Percentiles rank a stretch among this genome's conserved stretches.
These are phyloP conservation scores for Macrotus californicus DNA, from an alignment of 2,113 vertebrate species.

Conservation along the genomic window DNA sequence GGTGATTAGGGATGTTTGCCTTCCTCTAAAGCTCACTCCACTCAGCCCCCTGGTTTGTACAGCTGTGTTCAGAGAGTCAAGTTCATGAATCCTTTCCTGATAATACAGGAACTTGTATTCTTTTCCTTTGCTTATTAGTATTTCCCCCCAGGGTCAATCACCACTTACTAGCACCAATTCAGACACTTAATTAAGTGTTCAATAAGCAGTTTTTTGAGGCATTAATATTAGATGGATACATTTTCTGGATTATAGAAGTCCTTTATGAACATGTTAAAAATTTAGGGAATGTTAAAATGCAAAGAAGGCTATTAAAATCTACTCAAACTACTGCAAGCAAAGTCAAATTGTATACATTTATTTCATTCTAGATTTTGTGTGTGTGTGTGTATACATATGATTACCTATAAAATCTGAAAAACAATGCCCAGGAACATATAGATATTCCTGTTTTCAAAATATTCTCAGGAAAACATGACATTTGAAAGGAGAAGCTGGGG, in stretches of 20 bases:
- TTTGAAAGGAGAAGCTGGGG: background rate
- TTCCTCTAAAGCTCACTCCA: background rate
- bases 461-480: background rate
- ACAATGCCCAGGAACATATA: background rate
- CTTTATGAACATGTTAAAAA: background rate
- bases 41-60: background rate
- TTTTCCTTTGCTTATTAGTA: conserved; percentile 28
- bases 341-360: background rate
- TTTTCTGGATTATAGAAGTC: background rate
- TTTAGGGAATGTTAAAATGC: background rate
- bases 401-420: background rate
- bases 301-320: background rate
- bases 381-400: background rate
- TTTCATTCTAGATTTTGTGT: background rate
- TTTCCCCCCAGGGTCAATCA: background rate
- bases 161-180: background rate
- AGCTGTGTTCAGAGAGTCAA: conserved; percentile 17
- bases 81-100: conserved; percentile 26
- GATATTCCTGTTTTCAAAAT: background rate
- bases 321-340: background rate
- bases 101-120: background rate
- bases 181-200: background rate
- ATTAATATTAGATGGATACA: background rate
- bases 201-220: background rate
- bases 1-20: background rate